Conservation (phyloP, 2,113 vertebrate genomes). For the Amblyopsis rosae region DNA sequence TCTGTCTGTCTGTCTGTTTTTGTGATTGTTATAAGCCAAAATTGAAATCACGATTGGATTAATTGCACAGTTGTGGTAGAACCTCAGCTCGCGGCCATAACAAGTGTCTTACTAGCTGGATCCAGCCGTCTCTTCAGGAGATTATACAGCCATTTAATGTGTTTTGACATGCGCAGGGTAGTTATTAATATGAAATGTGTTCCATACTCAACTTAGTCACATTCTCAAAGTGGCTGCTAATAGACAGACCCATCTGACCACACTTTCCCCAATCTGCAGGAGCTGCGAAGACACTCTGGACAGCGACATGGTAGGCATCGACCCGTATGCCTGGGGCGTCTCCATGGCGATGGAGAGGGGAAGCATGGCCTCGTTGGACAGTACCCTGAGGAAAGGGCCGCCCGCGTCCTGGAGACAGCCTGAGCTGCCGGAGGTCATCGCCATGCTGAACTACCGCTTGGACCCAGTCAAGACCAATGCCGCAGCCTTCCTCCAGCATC, state of each 20-base stretch:
- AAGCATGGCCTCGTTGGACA: constrained; percentile 93
- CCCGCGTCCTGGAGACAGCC: constrained; percentile 88
- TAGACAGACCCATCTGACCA: too few relatives aligned
- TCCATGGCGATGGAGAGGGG: constrained; percentile 84
- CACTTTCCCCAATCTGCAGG: constrained; percentile 55
- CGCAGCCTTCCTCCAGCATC: constrained; percentile 92
- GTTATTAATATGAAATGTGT: too few relatives aligned
- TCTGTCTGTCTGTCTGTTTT: too few relatives aligned
- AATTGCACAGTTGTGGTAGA: too few relatives aligned
- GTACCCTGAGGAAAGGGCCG: constrained; percentile 86
- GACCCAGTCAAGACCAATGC: constrained; percentile 95
- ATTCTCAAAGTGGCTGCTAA: too few relatives aligned
- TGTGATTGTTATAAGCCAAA: too few relatives aligned
- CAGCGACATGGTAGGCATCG: constrained; percentile 80
- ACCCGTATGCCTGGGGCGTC: constrained; percentile 84
- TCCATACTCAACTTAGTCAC: too few relatives aligned
- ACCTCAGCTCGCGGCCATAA: too few relatives aligned
- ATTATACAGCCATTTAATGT: too few relatives aligned
- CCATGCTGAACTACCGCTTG: constrained; percentile 93
- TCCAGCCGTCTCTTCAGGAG: too few relatives aligned
- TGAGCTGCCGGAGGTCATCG: constrained; percentile 92
- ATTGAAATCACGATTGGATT: too few relatives aligned
- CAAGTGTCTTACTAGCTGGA: not conserved
- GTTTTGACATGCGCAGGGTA: too few relatives aligned
- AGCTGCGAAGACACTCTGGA: constrained; percentile 95